phyloP scores from a whole-genome alignment of 1,140 invertebrate genomes.

The Habropoda laboriosa region DNA sequence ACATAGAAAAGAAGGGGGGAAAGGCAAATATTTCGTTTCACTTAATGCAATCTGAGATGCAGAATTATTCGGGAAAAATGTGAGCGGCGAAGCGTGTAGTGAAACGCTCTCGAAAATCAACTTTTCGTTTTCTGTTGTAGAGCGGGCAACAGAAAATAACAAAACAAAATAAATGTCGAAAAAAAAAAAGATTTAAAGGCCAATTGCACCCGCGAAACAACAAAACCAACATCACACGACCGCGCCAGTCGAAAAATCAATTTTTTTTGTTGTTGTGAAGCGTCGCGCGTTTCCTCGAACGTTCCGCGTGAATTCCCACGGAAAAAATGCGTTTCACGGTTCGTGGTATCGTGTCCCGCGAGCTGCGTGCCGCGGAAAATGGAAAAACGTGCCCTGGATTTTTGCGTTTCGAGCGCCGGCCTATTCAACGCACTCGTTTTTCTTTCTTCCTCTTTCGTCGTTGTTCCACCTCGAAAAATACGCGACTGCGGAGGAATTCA shows the following conservation, averaged over 20 bases:
- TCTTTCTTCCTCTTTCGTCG: too few relatives aligned
- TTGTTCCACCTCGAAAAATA: neutral
- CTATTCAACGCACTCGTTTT: neutral
- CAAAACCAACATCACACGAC: neutral
- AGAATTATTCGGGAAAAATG: neutral
- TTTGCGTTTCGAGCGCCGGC: neutral
- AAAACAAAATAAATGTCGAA: neutral
- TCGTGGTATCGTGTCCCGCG: too few relatives aligned
- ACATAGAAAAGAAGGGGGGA: too few relatives aligned
- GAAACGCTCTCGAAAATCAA: neutral
- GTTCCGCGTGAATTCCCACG: neutral
- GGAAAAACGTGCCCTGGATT: neutral
- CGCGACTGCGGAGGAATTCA: neutral
- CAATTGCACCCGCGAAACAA: neutral
- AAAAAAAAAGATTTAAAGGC: neutral
- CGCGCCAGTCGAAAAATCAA: neutral
- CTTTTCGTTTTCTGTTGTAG: neutral
- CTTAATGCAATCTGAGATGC: neutral
- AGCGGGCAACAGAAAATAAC: neutral
- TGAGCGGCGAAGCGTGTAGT: neutral
- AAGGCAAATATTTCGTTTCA: neutral
- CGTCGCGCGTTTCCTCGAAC: neutral
- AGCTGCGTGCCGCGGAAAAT: neutral
- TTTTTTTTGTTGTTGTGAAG: neutral
- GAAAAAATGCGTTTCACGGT: constrained; percentile 26